Base-by-base conservation (phyloP, 2,888 invertebrate genomes). In the Eupithecia tripunctaria region DNA sequence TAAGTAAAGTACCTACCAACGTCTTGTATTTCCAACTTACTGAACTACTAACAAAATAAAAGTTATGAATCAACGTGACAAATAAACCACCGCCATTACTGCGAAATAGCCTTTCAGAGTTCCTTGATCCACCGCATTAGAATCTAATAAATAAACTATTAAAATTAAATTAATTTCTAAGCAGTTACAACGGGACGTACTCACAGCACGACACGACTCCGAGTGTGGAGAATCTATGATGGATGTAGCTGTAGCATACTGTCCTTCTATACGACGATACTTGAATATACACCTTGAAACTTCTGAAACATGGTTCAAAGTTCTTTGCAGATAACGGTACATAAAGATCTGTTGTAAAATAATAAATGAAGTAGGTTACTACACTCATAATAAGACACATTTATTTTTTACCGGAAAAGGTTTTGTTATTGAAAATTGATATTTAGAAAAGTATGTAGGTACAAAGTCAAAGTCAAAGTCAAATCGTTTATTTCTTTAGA, bases 121-220 rank as follows among this genome's bases (percentile, higher is more conserved):
- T 60, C 29, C 60, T 60, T 29, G 29, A 15, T 60, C 59, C 56
- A 78, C 43, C 78, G 76, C 65, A 68, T 76, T 76, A 74, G 59
- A 72, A 64, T 72, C 65, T 71, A 71, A 79, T 81, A 79, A 18
- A 60, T 71, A 73, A 66, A 62, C 72, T 74, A 78, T 83, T 84
- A 82, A 81, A 81, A 75, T 65, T 71, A 75, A 84, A 84, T 84
- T 83, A 84, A 84, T 84, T 47, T 71, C 65, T 71, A 78, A 80
- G 76, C 71, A 64, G 80, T 80, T 79, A 79, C 78, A 78, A 77
- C 78, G 78, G 71, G 78, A 70, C 72, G 78, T 79, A 74, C n/a
- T n/a, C n/a, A n/a, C n/a, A n/a, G n/a, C n/a, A n/a, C n/a, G 71
- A 74, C 81, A 78, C 78, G 71, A 43, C 21, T 66, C 68, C 71